Evolutionary conservation across 2,888 invertebrate species (phyloP).

Genomic region (Lepidocyrtoides sp.): DNA sequence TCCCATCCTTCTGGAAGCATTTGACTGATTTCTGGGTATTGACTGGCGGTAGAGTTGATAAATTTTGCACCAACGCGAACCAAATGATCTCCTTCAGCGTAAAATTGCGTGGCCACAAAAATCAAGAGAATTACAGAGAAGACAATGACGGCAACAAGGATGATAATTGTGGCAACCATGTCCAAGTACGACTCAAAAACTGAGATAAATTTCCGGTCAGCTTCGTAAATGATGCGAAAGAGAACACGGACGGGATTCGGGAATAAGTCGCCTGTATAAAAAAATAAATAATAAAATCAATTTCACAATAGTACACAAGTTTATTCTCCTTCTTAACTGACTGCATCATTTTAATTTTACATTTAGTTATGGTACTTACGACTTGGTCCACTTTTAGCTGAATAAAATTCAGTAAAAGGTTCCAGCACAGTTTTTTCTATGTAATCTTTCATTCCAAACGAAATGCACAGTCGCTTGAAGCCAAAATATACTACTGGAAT

Average conservation of each 20-base stretch:
- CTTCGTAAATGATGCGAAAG: slow-evolving; percentile 89
- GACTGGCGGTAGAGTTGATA: slow-evolving; percentile 95
- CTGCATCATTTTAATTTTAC: no score
- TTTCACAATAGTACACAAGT: no score
- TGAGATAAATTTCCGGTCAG: slow-evolving; percentile 81
- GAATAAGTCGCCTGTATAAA: slow-evolving; percentile 76
- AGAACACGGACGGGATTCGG: slow-evolving; percentile 89
- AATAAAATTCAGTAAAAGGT: slow-evolving; percentile 77
- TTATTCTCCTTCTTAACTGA: no score
- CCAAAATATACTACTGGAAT: slow-evolving; percentile 92
- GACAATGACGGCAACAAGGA: slow-evolving; percentile 94
- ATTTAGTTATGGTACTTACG: slow-evolving; percentile 53
- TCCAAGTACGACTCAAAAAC: slow-evolving; percentile 90
- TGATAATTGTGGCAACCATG: slow-evolving; percentile 94
- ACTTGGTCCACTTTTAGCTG: slow-evolving; percentile 70
- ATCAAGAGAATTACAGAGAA: slow-evolving; percentile 93
- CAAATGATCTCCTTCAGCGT: slow-evolving; percentile 97
- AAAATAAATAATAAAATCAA: not conserved
- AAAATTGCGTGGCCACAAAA: slow-evolving; percentile 95
- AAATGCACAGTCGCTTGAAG: slow-evolving; percentile 87
- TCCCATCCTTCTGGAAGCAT: slow-evolving; percentile 95
- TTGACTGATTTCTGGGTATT: slow-evolving; percentile 94
- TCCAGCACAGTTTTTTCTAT: slow-evolving; percentile 64
- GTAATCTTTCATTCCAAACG: slow-evolving; percentile 78
- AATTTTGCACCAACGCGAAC: slow-evolving; percentile 95